Evolutionary conservation across 2,113 vertebrate genomes (phyloP).

Genomic region (Ginglymostoma cirratum): DNA sequence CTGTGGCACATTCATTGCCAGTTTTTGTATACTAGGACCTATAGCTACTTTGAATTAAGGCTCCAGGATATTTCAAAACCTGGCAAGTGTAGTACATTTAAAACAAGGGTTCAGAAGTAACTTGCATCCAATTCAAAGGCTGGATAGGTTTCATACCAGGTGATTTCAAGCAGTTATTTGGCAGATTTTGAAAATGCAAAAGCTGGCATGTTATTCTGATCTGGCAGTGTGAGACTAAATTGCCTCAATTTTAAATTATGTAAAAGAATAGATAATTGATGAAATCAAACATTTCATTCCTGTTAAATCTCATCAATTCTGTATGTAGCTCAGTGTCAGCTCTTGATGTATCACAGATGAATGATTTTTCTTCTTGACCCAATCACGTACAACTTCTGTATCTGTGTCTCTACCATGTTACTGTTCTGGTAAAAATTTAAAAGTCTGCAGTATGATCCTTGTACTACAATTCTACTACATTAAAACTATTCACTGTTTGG

Average conservation of each 20-base stretch:
- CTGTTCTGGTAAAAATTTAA: neutral
- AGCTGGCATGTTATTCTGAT: neutral
- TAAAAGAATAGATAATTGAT: neutral
- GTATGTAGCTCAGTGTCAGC: neutral
- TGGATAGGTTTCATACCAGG: neutral
- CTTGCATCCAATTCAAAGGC: neutral
- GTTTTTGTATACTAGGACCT: neutral
- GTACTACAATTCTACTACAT: neutral
- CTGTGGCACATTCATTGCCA: neutral
- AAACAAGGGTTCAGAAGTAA: neutral
- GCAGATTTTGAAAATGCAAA: neutral
- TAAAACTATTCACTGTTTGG: neutral
- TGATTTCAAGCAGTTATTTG: neutral
- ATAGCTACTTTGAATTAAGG: neutral
- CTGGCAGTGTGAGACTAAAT: neutral
- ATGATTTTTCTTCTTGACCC: neutral
- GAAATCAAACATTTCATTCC: neutral
- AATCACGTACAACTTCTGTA: neutral
- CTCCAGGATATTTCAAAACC: neutral
- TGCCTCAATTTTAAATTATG: neutral
- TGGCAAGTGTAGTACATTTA: neutral
- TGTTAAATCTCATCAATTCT: neutral
- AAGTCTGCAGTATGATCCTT: neutral
- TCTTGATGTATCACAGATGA: neutral
- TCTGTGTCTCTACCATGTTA: neutral